Evolutionary conservation across 2,888 invertebrate species (phyloP).

Genomic region (Maniola hyperantus): DNA sequence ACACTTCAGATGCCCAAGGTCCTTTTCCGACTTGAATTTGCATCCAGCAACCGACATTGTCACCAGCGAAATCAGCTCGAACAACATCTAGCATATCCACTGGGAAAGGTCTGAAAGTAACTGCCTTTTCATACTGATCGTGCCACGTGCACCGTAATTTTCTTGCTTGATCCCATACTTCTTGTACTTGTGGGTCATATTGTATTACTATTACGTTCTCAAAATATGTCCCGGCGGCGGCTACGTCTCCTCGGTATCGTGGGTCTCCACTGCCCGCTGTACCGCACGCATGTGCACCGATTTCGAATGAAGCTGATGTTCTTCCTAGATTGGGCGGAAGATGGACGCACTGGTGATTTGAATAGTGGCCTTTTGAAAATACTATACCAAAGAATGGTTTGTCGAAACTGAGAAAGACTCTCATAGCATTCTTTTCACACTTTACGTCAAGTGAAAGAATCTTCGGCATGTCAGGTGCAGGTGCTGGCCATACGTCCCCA

Average conservation of each 20-base stretch:
- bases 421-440: conserved; percentile 97
- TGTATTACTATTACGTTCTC: conserved; percentile 97
- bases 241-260: conserved; percentile 94
- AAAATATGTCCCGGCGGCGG: conserved; percentile 95
- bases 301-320: conserved; percentile 94
- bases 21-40: conserved; percentile 97
- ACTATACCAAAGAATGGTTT: conserved; percentile 98
- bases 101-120: conserved; percentile 96
- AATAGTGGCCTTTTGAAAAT: conserved; percentile 97
- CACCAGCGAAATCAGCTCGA: conserved; percentile 96
- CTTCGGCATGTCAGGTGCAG: conserved; percentile 95
- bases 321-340: conserved; percentile 94
- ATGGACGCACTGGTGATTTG: conserved; percentile 95
- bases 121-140: conserved; percentile 97
- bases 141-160: conserved; percentile 97
- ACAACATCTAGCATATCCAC: conserved; percentile 98
- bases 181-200: conserved; percentile 96
- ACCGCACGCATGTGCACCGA: conserved; percentile 95
- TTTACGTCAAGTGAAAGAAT: conserved; percentile 96
- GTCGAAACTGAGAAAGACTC: conserved; percentile 96
- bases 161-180: conserved; percentile 97
- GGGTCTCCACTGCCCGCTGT: conserved; percentile 96
- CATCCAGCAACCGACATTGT: conserved; percentile 99
- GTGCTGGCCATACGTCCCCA: conserved; percentile 93
- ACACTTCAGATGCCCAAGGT: conserved; percentile 97